phyloP scores from a whole-genome alignment of 1,140 invertebrate species.

The Bemisia tabaci region DNA sequence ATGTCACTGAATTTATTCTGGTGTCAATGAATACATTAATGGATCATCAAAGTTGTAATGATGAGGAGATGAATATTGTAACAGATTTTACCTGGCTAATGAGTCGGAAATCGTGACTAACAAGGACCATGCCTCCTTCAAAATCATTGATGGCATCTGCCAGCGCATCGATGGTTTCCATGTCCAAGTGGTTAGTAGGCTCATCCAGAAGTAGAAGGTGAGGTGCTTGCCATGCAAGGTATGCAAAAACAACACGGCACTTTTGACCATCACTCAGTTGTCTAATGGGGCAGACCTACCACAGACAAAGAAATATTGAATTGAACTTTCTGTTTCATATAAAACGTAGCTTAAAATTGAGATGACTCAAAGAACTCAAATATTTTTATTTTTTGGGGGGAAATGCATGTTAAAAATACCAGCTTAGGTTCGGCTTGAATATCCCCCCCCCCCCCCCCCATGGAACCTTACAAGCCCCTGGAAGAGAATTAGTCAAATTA shows the following conservation, averaged over 20 bases:
- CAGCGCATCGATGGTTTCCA: conserved; percentile 97
- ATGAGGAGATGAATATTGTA: no score
- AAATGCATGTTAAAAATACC: conserved; percentile 3
- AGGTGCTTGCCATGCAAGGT: conserved; percentile 87
- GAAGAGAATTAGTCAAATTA: no score
- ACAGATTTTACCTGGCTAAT: conserved; percentile 90
- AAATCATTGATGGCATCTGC: conserved; percentile 97
- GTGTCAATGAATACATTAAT: no score
- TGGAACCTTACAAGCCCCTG: no score
- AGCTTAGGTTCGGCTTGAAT: no score
- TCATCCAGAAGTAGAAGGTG: conserved; percentile 91
- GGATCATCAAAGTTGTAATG: no score
- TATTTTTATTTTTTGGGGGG: not conserved
- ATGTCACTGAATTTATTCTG: no score
- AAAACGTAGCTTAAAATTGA: not conserved
- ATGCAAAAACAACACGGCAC: conserved; percentile 97
- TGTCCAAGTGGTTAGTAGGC: conserved; percentile 98
- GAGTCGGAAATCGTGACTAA: conserved; percentile 95
- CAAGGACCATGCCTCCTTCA: conserved; percentile 93
- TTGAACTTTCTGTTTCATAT: not conserved
- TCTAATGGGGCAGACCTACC: conserved; percentile 85
- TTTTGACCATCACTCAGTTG: conserved; percentile 96
- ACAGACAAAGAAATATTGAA: conserved; percentile 4
- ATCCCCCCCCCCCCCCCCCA: no score
- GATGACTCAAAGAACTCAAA: not conserved